A percentile compares a stretch with the other conserved stretches of the same genome.
Evolutionary conservation across 1,140 invertebrate genomes (phyloP).

Genomic region (Macrotrachela quadricornifera): DNA sequence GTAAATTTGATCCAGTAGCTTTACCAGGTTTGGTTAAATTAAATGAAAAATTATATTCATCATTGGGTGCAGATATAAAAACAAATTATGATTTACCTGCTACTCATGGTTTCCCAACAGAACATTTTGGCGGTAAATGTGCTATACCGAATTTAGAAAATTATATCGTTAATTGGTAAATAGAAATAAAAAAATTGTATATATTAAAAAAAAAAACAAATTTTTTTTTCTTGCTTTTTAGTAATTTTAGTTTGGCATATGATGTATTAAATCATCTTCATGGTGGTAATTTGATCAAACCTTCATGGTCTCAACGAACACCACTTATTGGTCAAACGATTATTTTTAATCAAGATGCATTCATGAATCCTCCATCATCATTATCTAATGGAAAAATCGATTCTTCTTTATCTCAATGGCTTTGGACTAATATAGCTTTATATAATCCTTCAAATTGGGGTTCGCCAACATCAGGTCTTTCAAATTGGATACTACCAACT

Average conservation of each 20-base stretch:
- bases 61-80: conserved; percentile 18
- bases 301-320: too few species aligned
- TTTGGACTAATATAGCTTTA: too few species aligned
- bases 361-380: too few species aligned
- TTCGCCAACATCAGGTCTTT: too few species aligned
- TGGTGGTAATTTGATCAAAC: not conserved
- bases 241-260: conserved; percentile 26
- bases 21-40: conserved; percentile 24
- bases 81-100: conserved; percentile 18
- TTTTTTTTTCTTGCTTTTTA: conserved; percentile 22
- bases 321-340: too few species aligned
- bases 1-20: conserved; percentile 20
- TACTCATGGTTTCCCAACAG: conserved; percentile 13
- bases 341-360: too few species aligned
- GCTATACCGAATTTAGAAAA: not conserved
- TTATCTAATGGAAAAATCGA: too few species aligned
- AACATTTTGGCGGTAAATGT: conserved; percentile 11
- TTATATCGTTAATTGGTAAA: not conserved
- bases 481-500: too few species aligned
- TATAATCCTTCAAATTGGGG: too few species aligned
- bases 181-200: too few species aligned
- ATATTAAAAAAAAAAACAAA: too few species aligned
- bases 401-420: too few species aligned
- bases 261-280: conserved; percentile 27
- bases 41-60: conserved; percentile 17